Percentiles rank a stretch among this genome's conserved stretches.
phyloP scores from a whole-genome alignment of 2,888 invertebrate genomes.

The Clostera curtula region DNA sequence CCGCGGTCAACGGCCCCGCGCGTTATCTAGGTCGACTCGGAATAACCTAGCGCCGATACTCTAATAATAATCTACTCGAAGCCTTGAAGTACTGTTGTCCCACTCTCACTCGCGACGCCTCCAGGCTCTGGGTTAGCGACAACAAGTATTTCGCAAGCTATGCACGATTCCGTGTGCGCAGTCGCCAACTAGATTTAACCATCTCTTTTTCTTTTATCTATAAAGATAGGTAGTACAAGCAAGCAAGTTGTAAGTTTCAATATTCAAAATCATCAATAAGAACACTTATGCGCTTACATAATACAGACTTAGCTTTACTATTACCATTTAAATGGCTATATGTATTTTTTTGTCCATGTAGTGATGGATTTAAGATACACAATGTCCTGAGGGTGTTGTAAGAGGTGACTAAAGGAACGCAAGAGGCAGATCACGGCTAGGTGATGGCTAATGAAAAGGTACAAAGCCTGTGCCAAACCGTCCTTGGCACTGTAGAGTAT shows the following conservation, averaged over 20 bases:
- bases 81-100: slow-evolving; percentile 60
- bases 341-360: slow-evolving; percentile 1
- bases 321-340: slow-evolving; percentile 1
- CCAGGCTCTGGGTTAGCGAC: slow-evolving; percentile 42
- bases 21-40: slow-evolving; percentile 72
- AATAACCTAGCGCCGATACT: slow-evolving; percentile 75
- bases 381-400: no score
- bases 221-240: slow-evolving; percentile 31
- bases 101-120: slow-evolving; percentile 51
- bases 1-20: slow-evolving; percentile 72
- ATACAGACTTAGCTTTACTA: slow-evolving; percentile 13
- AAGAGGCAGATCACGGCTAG: background rate
- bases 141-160: slow-evolving; percentile 51
- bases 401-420: no score
- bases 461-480: no score
- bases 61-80: slow-evolving; percentile 67
- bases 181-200: slow-evolving; percentile 39
- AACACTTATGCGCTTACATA: slow-evolving; percentile 33
- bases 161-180: slow-evolving; percentile 38
- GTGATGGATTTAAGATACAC: no score
- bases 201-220: slow-evolving; percentile 52
- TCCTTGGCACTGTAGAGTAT: no score
- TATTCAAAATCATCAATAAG: slow-evolving; percentile 26
- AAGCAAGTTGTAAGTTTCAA: slow-evolving; percentile 38
- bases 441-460: slow-evolving; percentile 1